These are phyloP conservation scores for Platysternon megacephalum DNA, from an alignment of 2,113 vertebrate species.

Conservation along the genomic window DNA sequence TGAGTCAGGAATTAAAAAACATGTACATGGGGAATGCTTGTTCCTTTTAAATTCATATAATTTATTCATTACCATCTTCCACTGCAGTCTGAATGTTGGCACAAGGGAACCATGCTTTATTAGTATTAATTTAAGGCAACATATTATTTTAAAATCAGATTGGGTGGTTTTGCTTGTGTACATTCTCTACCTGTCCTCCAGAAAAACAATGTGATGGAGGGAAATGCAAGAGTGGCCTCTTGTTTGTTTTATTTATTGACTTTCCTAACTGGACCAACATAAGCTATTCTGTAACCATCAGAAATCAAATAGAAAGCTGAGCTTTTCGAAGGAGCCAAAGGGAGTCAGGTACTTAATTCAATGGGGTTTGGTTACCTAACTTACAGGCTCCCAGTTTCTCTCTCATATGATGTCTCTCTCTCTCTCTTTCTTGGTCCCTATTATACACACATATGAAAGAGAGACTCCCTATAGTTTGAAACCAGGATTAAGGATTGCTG, in stretches of 20 bases:
- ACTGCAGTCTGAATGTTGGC: background rate
- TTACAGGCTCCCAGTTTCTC: background rate
- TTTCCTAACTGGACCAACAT: background rate
- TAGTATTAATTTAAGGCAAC: background rate
- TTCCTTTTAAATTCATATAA: conserved; percentile 30
- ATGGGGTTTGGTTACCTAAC: background rate
- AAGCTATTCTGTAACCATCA: background rate
- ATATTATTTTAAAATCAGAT: conserved; percentile 41
- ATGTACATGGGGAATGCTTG: background rate
- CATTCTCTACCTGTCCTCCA: background rate
- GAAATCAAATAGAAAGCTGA: background rate
- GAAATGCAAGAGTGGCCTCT: background rate
- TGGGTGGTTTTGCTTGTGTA: background rate
- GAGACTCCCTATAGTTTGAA: background rate
- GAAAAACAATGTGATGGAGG: background rate
- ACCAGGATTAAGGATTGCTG: conserved; percentile 18
- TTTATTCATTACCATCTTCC: conserved; percentile 36
- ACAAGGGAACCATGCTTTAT: conserved; percentile 36
- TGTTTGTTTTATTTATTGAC: conserved; percentile 4
- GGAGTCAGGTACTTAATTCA: background rate
- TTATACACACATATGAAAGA: background rate
- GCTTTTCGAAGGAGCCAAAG: background rate
- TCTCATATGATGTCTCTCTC: background rate
- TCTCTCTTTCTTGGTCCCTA: background rate
- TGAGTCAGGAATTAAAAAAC: conserved; percentile 6